Conservation (phyloP, 1,140 invertebrate species). For the Stenopsyche tienmushanensis region DNA sequence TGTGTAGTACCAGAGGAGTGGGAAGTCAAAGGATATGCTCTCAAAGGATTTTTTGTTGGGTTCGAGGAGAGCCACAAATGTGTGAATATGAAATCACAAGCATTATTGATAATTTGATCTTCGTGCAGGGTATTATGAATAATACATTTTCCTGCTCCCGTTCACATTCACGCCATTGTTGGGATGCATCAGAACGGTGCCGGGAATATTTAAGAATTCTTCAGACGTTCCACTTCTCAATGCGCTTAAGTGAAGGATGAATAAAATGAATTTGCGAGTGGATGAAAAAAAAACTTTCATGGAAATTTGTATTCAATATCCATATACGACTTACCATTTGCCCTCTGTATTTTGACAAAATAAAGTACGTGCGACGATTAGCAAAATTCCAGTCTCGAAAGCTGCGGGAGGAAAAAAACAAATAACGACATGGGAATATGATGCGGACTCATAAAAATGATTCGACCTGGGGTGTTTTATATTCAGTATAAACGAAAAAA, state of each 20-base stretch:
- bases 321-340: conserved; percentile 7
- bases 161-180: conserved; percentile 11
- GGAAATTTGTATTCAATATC: conserved; percentile 33
- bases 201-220: conserved; percentile 21
- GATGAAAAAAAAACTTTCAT: conserved; percentile 10
- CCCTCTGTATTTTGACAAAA: conserved; percentile 20
- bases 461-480: too few species aligned
- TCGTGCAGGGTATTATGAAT: conserved; percentile 14
- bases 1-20: too few species aligned
- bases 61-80: too few species aligned
- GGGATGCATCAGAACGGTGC: neutral
- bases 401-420: too few species aligned
- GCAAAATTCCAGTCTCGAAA: neutral
- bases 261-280: conserved; percentile 36
- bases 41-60: too few species aligned
- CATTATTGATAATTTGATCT: conserved; percentile 14
- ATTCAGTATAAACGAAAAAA: too few species aligned
- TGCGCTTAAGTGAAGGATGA: conserved; percentile 31
- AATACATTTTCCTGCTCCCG: conserved; percentile 5
- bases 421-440: too few species aligned
- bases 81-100: neutral
- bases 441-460: too few species aligned
- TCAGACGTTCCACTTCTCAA: conserved; percentile 9
- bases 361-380: conserved; percentile 25
- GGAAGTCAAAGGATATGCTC: too few species aligned